These are phyloP conservation scores for Aurelia sp. DNA, from an alignment of 30 jellyfish, hydroid and myxozoan species.

Conservation along the genomic window DNA sequence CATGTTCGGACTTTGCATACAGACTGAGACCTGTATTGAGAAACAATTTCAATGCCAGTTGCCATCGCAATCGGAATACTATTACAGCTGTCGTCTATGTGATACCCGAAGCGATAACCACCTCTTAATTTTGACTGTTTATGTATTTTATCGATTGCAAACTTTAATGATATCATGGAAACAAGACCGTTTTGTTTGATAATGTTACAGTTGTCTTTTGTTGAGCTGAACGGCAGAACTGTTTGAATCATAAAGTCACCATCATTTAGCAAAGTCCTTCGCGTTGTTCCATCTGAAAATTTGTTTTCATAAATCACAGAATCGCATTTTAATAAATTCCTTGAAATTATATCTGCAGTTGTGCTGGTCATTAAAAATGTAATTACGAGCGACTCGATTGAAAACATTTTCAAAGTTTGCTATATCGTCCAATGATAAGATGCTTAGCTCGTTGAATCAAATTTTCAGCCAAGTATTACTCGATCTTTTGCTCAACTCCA, in stretches of 20 bases:
- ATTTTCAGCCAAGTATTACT: no score
- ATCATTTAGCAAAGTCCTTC: conserved; percentile 26
- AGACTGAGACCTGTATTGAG: conserved; percentile 74
- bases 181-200: conserved; percentile 69
- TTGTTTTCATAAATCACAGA: neutral
- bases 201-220: conserved; percentile 31
- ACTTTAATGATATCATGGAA: conserved; percentile 67
- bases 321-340: conserved; percentile 16
- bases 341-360: neutral
- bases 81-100: conserved; percentile 80
- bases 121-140: neutral
- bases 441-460: no score
- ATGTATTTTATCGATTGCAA: conserved; percentile 68
- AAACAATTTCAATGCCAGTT: conserved; percentile 87
- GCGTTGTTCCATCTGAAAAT: conserved; percentile 7
- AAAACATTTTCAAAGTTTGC: no score
- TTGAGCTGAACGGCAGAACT: conserved; percentile 53
- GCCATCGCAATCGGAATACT: conserved; percentile 85
- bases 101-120: conserved; percentile 71
- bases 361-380: no score
- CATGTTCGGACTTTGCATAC: conserved; percentile 82
- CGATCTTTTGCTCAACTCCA: no score
- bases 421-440: no score
- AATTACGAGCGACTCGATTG: no score
- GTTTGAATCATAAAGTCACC: conserved; percentile 88